Evolutionary conservation across 2,888 invertebrate genomes (phyloP).

Genomic region (Sepioteuthis lessoniana): DNA sequence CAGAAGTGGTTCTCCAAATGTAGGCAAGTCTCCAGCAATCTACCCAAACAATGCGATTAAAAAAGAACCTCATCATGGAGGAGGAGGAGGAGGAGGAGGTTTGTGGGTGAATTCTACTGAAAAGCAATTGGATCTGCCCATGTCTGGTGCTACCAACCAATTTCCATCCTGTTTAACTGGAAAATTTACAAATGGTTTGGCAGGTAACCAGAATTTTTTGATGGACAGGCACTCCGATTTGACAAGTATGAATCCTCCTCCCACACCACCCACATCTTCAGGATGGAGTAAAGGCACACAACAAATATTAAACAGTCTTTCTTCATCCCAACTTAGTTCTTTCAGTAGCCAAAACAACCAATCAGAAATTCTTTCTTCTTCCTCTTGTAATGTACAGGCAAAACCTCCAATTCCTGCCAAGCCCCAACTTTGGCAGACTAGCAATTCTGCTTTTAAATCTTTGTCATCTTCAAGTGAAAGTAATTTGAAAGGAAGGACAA

Average conservation of each 20-base stretch:
- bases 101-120: neutral
- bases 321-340: neutral
- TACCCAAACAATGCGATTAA: neutral
- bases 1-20: neutral
- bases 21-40: neutral
- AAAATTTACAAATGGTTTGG: conserved; percentile 4
- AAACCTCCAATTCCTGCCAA: conserved; percentile 45
- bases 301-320: neutral
- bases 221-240: neutral
- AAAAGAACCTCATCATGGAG: neutral
- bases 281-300: neutral
- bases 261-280: neutral
- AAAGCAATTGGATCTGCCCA: neutral
- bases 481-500: neutral
- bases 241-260: neutral
- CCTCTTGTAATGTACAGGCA: neutral
- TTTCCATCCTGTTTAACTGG: neutral
- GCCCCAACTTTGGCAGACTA: neutral
- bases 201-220: neutral
- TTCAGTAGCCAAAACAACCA: neutral
- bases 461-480: conserved; percentile 15
- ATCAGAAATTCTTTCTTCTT: neutral
- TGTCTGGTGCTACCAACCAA: neutral
- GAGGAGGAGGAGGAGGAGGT: neutral
- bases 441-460: conserved; percentile 38